Conservation (phyloP, 2,797 vertebrate species). For the Sebastes umbrosus region DNA sequence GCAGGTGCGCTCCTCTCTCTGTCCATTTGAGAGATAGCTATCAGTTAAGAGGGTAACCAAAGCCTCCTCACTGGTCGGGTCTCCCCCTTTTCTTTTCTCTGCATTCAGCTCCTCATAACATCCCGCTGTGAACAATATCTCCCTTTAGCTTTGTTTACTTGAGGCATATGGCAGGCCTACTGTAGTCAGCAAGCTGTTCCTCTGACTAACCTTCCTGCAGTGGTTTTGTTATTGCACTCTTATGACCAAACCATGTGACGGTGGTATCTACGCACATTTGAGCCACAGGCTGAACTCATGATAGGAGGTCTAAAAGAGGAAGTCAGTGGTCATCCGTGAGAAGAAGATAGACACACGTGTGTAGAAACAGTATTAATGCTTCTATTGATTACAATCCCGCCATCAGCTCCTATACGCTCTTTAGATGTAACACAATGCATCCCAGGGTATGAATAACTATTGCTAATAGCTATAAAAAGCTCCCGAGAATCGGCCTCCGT, state of each 20-base stretch:
- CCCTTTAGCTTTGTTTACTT: slow-evolving; percentile 73
- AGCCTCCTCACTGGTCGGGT: slow-evolving; percentile 57
- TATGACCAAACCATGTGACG: slow-evolving; percentile 56
- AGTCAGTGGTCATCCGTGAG: slow-evolving; percentile 31
- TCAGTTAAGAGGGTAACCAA: slow-evolving; percentile 80
- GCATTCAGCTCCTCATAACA: slow-evolving; percentile 49
- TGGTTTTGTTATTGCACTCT: slow-evolving; percentile 29
- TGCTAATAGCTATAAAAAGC: slow-evolving; percentile 81
- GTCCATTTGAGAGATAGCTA: slow-evolving; percentile 74
- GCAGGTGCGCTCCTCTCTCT: slow-evolving; percentile 64
- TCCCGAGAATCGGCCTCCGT: slow-evolving; percentile 66
- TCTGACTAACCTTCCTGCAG: slow-evolving; percentile 47
- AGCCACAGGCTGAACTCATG: slow-evolving; percentile 48
- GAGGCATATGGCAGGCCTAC: slow-evolving; percentile 70
- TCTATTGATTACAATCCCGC: slow-evolving; percentile 75
- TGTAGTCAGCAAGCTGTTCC: slow-evolving; percentile 66
- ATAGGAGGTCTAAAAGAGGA: slow-evolving; percentile 39
- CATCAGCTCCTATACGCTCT: slow-evolving; percentile 61
- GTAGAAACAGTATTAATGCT: slow-evolving; percentile 62
- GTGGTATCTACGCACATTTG: slow-evolving; percentile 4
- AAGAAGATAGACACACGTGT: slow-evolving; percentile 10
- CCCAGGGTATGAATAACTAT: slow-evolving; percentile 76
- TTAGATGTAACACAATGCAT: slow-evolving; percentile 79
- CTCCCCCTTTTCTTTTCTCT: slow-evolving; percentile 29
- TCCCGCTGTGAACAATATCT: slow-evolving; percentile 66